These are phyloP conservation scores for Carcina quercana DNA, from an alignment of 2,888 invertebrate species.

Conservation along the genomic window DNA sequence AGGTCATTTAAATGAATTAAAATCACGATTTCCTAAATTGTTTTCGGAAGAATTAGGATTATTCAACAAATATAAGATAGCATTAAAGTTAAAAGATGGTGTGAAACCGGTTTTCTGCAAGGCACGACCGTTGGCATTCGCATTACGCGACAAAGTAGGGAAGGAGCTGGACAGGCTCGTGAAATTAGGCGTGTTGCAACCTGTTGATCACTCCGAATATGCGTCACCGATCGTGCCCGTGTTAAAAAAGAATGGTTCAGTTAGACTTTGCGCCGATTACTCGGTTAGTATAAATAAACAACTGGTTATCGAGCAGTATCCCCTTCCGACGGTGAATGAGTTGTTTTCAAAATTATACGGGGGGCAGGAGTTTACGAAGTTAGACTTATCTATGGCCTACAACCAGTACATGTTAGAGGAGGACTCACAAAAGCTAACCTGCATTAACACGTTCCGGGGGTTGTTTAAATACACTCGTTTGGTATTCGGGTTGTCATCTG, in stretches of 20 bases:
- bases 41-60: conserved; percentile 1
- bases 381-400: conserved; percentile 17
- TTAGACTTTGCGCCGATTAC: conserved; percentile 18
- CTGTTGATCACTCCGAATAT: conserved; percentile 13
- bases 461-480: conserved; percentile 7
- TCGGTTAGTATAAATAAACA: conserved; percentile 18
- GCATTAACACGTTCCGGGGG: conserved; percentile 13
- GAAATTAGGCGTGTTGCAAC: conserved; percentile 11
- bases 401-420: conserved; percentile 14
- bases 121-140: conserved; percentile 13
- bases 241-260: conserved; percentile 13
- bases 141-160: conserved; percentile 14
- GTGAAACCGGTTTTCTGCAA: conserved; percentile 16
- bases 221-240: conserved; percentile 17
- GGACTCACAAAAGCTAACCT: conserved; percentile 7
- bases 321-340: conserved; percentile 15
- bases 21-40: not conserved
- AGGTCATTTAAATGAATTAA: not conserved
- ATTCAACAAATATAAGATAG: conserved; percentile 4
- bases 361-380: conserved; percentile 12
- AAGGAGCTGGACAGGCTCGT: conserved; percentile 13
- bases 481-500: conserved; percentile 11
- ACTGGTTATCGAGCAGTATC: conserved; percentile 18
- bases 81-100: conserved; percentile 13
- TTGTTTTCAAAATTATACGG: conserved; percentile 19